Base-by-base conservation (phyloP, 2,113 vertebrate genomes). In the Cololabis saira region DNA sequence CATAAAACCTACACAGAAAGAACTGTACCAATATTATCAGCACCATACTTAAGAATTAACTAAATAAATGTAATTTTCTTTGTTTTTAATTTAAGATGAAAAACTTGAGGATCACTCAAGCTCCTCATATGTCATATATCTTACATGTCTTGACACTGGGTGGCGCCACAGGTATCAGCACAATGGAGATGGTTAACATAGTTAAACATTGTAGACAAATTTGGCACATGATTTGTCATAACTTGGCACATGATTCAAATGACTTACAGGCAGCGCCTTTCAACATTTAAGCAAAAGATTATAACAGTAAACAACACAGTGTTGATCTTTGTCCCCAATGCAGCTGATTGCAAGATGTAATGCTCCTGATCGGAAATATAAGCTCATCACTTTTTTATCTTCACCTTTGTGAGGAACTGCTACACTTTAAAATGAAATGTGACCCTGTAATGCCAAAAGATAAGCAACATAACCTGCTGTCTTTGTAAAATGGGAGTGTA, bases 101-200 rank as follows among this genome's bases (percentile, higher is more conserved):
- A n/a, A 17, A 15, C 44, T 47, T 17, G 13, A 18, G 17, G 17
- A n/a, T 47, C n/a, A 47, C 9, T 11, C 18, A 1, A 47, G 17
- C n/a, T 17, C 51, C 19, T 42, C 21, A 8, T n/a, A n/a, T 27
- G 24, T 27, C 2, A 27, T 27, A 27, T 27, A 27, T 27, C 24
- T 27, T 5, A 27, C 30, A 7, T 16, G 21, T 24, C 55, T 27
- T 10, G 51, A 79, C 87, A 81, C 84, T 55, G 74, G 87, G 51
- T 85, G 87, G 87, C 78, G 62, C 74, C 67, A 67, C 51, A 56
- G 18, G 16, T 13, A 41, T 33, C 61, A 64, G 18, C 21, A 37
- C 45, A 16, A 24, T 19, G 22, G 1, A 8, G 10, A 4, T 24
- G 7, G 22, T 43, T 24, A 40, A 27, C 16, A 24, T 12, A 16